Evolutionary conservation across 2,113 vertebrate species (phyloP), one percentile per base, ranked within the genome.

Genomic region (Scopus umbretta): DNA sequence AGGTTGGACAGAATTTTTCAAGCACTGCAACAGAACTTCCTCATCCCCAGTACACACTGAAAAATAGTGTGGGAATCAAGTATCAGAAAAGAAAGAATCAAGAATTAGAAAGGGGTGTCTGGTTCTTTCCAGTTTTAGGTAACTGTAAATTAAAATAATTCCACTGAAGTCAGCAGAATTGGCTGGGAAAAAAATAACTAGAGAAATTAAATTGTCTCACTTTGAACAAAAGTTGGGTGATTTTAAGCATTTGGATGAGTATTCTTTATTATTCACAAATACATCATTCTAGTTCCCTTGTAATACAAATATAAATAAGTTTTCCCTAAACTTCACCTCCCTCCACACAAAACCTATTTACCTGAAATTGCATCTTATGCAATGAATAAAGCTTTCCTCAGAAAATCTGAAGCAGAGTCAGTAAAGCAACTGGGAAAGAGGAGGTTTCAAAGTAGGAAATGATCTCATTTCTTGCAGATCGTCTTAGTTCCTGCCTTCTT

Each of bases 1-100:
- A 90, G 94, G 90, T 63, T 80, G 78, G 63, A 76, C 29, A 80
- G 79, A 88, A 83, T 92, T 87, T 92, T 85, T 96, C 52, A 89
- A 81, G 84, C 49, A 43, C 88, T 68, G 50, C 30, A 79, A n/a
- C 38, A 90, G 50, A 87, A 72, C 34, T 85, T 15, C 9, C 26
- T 88, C 67, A 75, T 71, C 45, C 59, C 70, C 70, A 49, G 32
- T 26, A 61, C 38, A 62, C 11, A 38, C 27, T 36, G n/a, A 84
- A 78, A 93, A 79, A 25, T 21, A 59, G 23, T 38, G 40, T 59
- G 56, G 78, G 13, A 89, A 65, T 59, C 32, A 73, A 73, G 26
- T 32, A 67, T 5, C 15, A 50, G 62, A 58, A 74, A 36, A 49
- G 29, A 91, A 92, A 76, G 17, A 92, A 71, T 19, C 9, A 63